These are phyloP conservation scores for Acanthornis magna DNA, from an alignment of 2,797 vertebrate genomes.

Conservation along the genomic window DNA sequence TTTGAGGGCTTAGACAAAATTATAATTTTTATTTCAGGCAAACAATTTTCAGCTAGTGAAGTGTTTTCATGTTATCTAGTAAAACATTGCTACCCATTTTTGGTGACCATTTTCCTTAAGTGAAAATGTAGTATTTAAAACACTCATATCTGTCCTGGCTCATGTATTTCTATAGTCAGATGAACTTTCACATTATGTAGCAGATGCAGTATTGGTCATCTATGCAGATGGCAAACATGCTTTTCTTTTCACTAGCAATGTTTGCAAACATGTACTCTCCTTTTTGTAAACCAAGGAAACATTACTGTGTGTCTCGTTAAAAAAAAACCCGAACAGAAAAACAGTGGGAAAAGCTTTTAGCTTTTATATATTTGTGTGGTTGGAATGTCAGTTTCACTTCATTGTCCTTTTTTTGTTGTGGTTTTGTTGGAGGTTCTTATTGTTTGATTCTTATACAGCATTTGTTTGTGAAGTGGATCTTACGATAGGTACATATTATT, in stretches of 20 bases:
- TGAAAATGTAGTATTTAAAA: not conserved
- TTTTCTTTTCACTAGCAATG: not conserved
- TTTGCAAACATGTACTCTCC: not conserved
- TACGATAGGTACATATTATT: not conserved
- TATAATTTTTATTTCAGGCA: not conserved
- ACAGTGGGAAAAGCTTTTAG: not conserved
- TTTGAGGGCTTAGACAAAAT: not conserved
- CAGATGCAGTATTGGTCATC: not conserved
- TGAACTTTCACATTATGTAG: not conserved
- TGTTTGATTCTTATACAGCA: not conserved
- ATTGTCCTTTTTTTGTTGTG: not conserved
- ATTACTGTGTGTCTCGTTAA: not conserved
- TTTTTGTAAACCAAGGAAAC: not conserved
- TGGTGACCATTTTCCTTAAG: not conserved
- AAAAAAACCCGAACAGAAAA: not conserved
- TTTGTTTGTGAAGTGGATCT: not conserved
- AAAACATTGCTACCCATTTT: not conserved
- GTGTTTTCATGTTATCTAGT: not conserved
- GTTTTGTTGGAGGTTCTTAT: not conserved
- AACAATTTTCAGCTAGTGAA: not conserved
- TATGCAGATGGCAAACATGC: not conserved
- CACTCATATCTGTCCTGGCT: not conserved
- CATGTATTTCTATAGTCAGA: not conserved
- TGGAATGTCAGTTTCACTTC: not conserved
- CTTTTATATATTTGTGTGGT: not conserved